Conservation (phyloP, 2,888 invertebrate species). For the Tetropium fuscum region DNA sequence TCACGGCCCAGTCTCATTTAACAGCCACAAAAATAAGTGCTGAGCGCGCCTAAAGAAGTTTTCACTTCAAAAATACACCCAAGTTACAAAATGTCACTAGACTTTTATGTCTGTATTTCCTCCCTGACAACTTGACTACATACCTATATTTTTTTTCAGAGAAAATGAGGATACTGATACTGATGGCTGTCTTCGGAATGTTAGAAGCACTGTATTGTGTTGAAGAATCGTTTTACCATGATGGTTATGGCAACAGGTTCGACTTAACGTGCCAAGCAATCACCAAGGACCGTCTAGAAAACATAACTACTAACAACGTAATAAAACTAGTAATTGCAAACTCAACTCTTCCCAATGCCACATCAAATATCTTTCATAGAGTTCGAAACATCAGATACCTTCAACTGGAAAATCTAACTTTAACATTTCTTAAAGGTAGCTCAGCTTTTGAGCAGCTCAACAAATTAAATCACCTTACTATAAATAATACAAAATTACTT, state of each 20-base stretch:
- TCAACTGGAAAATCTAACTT: slow-evolving; percentile 48
- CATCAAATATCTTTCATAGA: slow-evolving; percentile 51
- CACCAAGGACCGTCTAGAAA: slow-evolving; percentile 49
- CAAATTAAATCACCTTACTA: slow-evolving; percentile 44
- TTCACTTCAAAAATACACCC: too few relatives aligned
- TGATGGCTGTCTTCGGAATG: slow-evolving; percentile 35
- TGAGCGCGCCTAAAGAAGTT: too few relatives aligned
- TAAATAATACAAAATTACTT: slow-evolving; percentile 46
- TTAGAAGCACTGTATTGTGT: slow-evolving; percentile 50
- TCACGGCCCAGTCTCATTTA: too few relatives aligned
- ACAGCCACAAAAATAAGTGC: too few relatives aligned
- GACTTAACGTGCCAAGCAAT: slow-evolving; percentile 57
- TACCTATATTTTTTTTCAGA: slow-evolving; percentile 21
- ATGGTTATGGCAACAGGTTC: slow-evolving; percentile 57
- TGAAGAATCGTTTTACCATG: slow-evolving; percentile 58
- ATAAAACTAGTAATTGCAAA: slow-evolving; percentile 55
- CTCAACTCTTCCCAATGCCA: slow-evolving; percentile 50
- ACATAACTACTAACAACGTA: slow-evolving; percentile 58
- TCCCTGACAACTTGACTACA: too few relatives aligned
- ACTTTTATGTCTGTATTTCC: too few relatives aligned
- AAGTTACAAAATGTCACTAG: too few relatives aligned
- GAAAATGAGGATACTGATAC: slow-evolving; percentile 39
- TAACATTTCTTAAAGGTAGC: slow-evolving; percentile 40
- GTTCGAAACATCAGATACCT: slow-evolving; percentile 55
- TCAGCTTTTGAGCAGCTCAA: slow-evolving; percentile 44